phyloP scores from a whole-genome alignment of 2,113 vertebrate genomes.

The Empidonax alnorum region DNA sequence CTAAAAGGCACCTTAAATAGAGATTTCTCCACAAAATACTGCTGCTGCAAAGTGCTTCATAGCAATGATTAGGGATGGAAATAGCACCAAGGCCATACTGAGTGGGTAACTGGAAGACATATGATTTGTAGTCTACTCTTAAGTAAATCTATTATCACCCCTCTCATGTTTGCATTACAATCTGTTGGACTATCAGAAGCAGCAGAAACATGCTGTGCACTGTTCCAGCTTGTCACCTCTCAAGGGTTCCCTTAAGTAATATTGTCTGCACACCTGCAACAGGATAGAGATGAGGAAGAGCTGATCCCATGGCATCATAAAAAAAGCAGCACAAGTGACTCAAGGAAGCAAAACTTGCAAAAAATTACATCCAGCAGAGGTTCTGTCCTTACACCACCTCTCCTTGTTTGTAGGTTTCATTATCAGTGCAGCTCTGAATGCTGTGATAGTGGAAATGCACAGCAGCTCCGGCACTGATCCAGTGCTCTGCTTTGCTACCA shows the following conservation, averaged over 20 bases:
- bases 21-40: neutral
- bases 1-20: neutral
- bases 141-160: neutral
- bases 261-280: neutral
- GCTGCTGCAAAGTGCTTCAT: neutral
- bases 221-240: neutral
- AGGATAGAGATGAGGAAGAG: neutral
- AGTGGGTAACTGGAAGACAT: neutral
- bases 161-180: neutral
- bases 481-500: neutral
- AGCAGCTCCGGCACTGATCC: neutral
- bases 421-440: neutral
- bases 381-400: neutral
- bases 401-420: neutral
- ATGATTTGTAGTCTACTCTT: neutral
- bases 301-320: fast-evolving
- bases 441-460: neutral
- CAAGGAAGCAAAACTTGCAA: neutral
- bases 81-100: neutral
- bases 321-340: neutral
- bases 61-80: neutral
- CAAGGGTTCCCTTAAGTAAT: neutral
- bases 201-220: neutral
- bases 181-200: neutral
- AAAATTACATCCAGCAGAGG: neutral